Evolutionary conservation across 2,888 invertebrate species (phyloP).

Genomic region (Meteorus cinctellus): DNA sequence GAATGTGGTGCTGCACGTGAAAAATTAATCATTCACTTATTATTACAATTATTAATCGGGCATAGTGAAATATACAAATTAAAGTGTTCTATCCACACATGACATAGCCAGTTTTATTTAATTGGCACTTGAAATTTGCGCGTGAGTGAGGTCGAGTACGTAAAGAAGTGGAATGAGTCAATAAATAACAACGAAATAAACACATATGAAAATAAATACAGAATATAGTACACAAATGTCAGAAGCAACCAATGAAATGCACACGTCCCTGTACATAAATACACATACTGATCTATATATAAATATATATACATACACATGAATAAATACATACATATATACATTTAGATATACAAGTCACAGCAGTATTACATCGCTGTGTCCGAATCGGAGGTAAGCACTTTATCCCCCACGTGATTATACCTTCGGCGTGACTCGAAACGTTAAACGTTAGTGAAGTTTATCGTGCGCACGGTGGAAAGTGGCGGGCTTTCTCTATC

Average conservation of each 20-base stretch:
- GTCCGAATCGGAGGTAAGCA: conserved; percentile 45
- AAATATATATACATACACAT: neutral
- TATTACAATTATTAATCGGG: neutral
- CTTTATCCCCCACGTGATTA: conserved; percentile 45
- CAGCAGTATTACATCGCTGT: conserved; percentile 4
- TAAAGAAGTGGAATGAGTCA: neutral
- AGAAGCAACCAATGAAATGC: neutral
- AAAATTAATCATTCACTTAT: neutral
- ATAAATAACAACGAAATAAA: neutral
- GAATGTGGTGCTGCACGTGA: neutral
- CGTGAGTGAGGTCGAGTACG: neutral
- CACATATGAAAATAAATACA: neutral
- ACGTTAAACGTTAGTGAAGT: conserved; percentile 48
- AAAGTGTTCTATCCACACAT: neutral
- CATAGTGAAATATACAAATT: neutral
- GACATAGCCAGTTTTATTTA: neutral
- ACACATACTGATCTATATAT: neutral
- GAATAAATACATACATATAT: neutral
- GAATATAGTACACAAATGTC: neutral
- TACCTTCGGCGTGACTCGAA: conserved; percentile 45
- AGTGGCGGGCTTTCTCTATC: conserved; percentile 13
- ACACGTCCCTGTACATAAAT: neutral
- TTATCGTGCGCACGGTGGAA: conserved; percentile 38
- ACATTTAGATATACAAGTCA: neutral
- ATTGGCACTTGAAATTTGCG: conserved; percentile 8